Evolutionary conservation across 2,888 invertebrate genomes (phyloP).

Genomic region (Drosophila incognita): DNA sequence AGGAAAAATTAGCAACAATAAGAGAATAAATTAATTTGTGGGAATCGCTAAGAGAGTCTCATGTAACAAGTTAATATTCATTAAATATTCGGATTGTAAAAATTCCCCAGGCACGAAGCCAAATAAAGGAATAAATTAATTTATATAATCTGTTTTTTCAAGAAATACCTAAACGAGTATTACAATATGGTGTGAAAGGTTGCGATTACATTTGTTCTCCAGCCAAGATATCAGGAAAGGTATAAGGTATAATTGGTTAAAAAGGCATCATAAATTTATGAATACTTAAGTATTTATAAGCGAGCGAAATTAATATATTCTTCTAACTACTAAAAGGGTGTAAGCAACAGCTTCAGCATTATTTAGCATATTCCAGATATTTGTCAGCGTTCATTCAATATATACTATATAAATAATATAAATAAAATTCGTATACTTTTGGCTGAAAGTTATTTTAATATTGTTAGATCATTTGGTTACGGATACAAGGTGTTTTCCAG

Average conservation of each 20-base stretch:
- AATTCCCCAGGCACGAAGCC: not conserved
- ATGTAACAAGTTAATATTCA: not conserved
- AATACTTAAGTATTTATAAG: not conserved
- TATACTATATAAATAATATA: not conserved
- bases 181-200: not conserved
- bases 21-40: conserved; percentile 5
- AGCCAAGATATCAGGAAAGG: not conserved
- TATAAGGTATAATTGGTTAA: not conserved
- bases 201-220: not conserved
- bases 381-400: no score
- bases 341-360: not conserved
- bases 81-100: not conserved
- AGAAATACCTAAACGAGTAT: not conserved
- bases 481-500: not conserved
- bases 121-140: not conserved
- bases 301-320: not conserved
- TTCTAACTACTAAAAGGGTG: no score
- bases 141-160: no score
- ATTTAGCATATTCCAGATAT: not conserved
- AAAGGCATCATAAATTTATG: not conserved
- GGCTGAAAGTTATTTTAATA: not conserved
- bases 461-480: not conserved
- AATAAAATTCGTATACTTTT: not conserved
- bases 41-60: not conserved
- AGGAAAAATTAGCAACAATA: not conserved